Evolutionary conservation across 2,888 invertebrate genomes (phyloP).

Genomic region (Dryobotodes eremita): DNA sequence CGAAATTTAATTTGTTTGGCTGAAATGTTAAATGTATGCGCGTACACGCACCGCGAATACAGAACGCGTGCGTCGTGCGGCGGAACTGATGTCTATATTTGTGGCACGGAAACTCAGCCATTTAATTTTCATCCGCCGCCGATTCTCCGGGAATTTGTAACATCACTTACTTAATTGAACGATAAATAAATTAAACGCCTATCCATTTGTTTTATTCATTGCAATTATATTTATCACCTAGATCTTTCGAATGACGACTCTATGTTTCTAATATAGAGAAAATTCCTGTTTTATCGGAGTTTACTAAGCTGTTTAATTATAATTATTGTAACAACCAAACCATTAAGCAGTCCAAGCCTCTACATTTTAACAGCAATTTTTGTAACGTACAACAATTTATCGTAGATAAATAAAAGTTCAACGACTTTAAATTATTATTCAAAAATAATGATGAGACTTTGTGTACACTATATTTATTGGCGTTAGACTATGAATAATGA

Average conservation of each 20-base stretch:
- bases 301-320: conserved; percentile 12
- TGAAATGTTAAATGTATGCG: conserved; percentile 47
- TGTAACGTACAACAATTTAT: conserved; percentile 10
- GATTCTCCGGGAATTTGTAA: conserved; percentile 56
- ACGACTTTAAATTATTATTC: conserved; percentile 31
- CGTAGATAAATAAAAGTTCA: conserved; percentile 14
- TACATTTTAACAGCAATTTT: conserved; percentile 4
- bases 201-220: conserved; percentile 47
- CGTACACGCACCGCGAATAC: conserved; percentile 39
- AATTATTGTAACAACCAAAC: conserved; percentile 34
- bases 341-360: neutral
- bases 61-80: conserved; percentile 41
- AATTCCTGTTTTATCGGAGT: conserved; percentile 18
- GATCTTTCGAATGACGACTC: conserved; percentile 15
- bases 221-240: conserved; percentile 37
- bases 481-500: conserved; percentile 53
- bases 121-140: conserved; percentile 61
- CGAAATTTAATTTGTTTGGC: conserved; percentile 76
- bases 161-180: conserved; percentile 64
- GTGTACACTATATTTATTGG: conserved; percentile 51
- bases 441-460: conserved; percentile 46
- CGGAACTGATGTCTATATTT: conserved; percentile 62
- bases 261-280: conserved; percentile 22
- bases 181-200: conserved; percentile 60
- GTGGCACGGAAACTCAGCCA: conserved; percentile 56